Evolutionary conservation across 2,888 invertebrate species (phyloP).

Genomic region (Augiades crinisus): DNA sequence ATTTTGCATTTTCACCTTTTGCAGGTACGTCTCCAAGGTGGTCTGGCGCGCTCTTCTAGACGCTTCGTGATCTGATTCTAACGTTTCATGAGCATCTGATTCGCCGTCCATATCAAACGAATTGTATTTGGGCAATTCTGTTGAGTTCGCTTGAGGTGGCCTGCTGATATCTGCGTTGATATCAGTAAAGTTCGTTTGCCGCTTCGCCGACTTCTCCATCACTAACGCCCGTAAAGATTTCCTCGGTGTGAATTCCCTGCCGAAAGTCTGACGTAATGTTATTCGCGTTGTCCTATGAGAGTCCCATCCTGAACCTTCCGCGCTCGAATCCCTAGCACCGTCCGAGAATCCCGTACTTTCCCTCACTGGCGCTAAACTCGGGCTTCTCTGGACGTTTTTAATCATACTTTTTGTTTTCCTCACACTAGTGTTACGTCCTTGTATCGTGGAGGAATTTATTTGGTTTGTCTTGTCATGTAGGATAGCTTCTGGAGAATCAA

Average conservation of each 20-base stretch:
- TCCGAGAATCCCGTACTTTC: conserved; percentile 51
- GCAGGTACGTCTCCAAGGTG: conserved; percentile 47
- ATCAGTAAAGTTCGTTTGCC: conserved; percentile 43
- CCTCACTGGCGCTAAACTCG: conserved; percentile 47
- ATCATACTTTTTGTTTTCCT: conserved; percentile 50
- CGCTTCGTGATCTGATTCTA: conserved; percentile 44
- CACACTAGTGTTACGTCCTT: conserved; percentile 48
- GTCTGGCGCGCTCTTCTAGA: conserved; percentile 47
- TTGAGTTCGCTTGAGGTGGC: conserved; percentile 38
- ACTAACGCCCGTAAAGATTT: conserved; percentile 66
- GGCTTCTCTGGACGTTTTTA: conserved; percentile 42
- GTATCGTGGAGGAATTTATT: conserved; percentile 43
- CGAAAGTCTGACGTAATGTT: conserved; percentile 65
- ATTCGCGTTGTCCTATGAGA: conserved; percentile 67
- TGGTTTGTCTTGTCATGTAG: conserved; percentile 42
- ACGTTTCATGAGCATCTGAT: not conserved
- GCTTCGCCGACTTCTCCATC: conserved; percentile 67
- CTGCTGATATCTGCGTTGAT: conserved; percentile 41
- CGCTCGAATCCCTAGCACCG: conserved; percentile 54
- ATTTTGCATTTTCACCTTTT: conserved; percentile 52
- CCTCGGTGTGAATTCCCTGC: conserved; percentile 61
- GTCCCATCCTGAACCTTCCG: conserved; percentile 69
- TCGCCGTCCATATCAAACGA: not conserved
- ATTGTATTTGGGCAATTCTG: conserved; percentile 30
- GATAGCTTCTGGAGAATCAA: conserved; percentile 55